Percentiles rank a stretch among this genome's conserved stretches.
Evolutionary conservation across 2,888 invertebrate species (phyloP).

Genomic region (Volucella inanis): DNA sequence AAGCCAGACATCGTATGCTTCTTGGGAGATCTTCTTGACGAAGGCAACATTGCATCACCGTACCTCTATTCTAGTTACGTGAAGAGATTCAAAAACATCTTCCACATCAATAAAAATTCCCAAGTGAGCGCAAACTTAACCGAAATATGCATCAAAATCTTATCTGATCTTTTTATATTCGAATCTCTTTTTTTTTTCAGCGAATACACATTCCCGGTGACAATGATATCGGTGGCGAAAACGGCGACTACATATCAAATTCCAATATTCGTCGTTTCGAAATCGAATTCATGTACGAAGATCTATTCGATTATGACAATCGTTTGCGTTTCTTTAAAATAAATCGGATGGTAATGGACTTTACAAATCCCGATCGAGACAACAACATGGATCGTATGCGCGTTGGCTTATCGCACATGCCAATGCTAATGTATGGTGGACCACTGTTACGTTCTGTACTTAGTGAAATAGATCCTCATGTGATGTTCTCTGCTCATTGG

Average conservation of each 20-base stretch:
- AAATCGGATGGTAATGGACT: conserved; percentile 87
- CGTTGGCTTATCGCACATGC: conserved; percentile 90
- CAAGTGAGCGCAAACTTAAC: conserved; percentile 76
- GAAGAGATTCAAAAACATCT: conserved; percentile 88
- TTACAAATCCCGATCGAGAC: conserved; percentile 84
- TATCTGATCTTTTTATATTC: too few species aligned
- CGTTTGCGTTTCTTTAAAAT: conserved; percentile 88
- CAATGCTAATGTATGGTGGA: conserved; percentile 83
- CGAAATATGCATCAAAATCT: background rate
- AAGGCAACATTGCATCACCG: conserved; percentile 91
- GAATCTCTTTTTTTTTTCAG: conserved; percentile 83
- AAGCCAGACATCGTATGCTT: conserved; percentile 94
- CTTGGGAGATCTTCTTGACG: conserved; percentile 97
- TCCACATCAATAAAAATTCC: conserved; percentile 79
- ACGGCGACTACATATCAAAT: conserved; percentile 86
- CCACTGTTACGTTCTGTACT: conserved; percentile 84
- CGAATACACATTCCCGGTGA: conserved; percentile 96
- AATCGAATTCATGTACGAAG: conserved; percentile 88
- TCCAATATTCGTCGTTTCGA: conserved; percentile 90
- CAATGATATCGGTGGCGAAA: conserved; percentile 98
- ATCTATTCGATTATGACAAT: conserved; percentile 86
- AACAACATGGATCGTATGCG: conserved; percentile 79
- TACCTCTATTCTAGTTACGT: conserved; percentile 90
- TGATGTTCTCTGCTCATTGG: conserved; percentile 89
- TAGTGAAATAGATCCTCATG: conserved; percentile 86